Base-by-base conservation (phyloP, 1,140 invertebrate genomes). In the Melanaphis sacchari region DNA sequence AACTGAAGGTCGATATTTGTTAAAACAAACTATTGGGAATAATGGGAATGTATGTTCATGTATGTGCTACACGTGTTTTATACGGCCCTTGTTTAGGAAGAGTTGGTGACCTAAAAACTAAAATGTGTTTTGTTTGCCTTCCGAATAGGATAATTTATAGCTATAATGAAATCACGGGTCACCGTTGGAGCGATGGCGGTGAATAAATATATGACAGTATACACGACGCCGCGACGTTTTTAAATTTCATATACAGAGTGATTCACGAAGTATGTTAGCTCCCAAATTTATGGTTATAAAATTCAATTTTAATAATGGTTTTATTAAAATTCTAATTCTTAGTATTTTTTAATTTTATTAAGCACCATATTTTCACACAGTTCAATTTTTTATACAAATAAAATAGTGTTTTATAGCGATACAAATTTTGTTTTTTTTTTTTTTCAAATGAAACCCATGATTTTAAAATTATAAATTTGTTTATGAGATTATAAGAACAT, bases 61-160 rank as follows among this genome's bases (percentile, higher is more conserved):
- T n/a, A 87, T 87, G 7, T 21, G 84, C 24, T 43, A 87, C 84
- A 87, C 6, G 24, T 87, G 84, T 87, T 87, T n/a, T 46, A 2
- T 24, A 15, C 4, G 41, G 41, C 84, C 84, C 41, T 87, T 18
- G 31, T 31, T 31, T n/a, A 26, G 22, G 22, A 26, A 40, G 40
- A 11, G 76, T 8, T 26, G 26, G 41, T 87, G 84, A 87, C 41
- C 41, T 46, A 87, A 43, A n/a, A 87, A 87, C 26, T 11, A 7
- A 87, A 87, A 87, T 87, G 41, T 31, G 41, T 87, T 87, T 43
- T 31, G 84, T 87, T 43, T 18, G 84, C n/a, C 41, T 31, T 43
- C n/a, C 41, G n/a, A 87, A 87, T 87, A 15, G 24, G 38, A 87
- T 87, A 87, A 87, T 87, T 87, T 87, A 87, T 85, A 21, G 31